These are phyloP conservation scores for Charadrius vociferus DNA, from an alignment of 2,113 vertebrate genomes.

Conservation along the genomic window DNA sequence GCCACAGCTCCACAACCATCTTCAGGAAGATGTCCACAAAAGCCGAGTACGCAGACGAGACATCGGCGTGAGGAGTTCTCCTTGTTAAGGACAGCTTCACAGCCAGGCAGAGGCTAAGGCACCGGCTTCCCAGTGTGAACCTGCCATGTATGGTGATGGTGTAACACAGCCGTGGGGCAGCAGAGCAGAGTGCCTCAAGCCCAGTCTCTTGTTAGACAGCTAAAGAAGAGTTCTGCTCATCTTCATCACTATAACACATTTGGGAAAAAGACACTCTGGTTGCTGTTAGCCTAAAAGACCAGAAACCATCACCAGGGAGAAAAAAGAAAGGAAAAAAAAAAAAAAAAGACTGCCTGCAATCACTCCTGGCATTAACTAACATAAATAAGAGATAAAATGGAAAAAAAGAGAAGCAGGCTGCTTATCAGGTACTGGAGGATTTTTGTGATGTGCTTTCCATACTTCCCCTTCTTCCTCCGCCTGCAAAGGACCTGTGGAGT, in stretches of 20 bases:
- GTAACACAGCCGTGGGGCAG: fast-evolving
- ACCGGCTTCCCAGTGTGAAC: too few relatives aligned
- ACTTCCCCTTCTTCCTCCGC: not conserved
- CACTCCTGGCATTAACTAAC: not conserved
- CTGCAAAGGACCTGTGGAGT: not conserved
- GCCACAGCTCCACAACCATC: not conserved
- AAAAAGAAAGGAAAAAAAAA: too few relatives aligned
- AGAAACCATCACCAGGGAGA: not conserved
- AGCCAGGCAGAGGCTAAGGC: not conserved
- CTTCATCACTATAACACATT: not conserved
- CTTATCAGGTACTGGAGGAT: not conserved
- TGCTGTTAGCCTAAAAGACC: not conserved
- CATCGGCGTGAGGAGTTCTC: fast-evolving
- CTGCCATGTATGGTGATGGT: fast-evolving
- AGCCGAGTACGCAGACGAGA: not conserved
- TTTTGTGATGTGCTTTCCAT: not conserved
- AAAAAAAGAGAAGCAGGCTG: not conserved
- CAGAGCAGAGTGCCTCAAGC: not conserved
- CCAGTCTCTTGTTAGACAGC: not conserved
- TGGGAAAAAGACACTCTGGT: not conserved
- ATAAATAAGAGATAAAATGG: not conserved
- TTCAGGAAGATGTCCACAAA: not conserved
- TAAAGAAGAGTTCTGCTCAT: not conserved
- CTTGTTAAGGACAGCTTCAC: not conserved
- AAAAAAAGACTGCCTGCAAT: not conserved